Conservation (phyloP, 2,797 vertebrate species). For the Melopsittacus undulatus region DNA sequence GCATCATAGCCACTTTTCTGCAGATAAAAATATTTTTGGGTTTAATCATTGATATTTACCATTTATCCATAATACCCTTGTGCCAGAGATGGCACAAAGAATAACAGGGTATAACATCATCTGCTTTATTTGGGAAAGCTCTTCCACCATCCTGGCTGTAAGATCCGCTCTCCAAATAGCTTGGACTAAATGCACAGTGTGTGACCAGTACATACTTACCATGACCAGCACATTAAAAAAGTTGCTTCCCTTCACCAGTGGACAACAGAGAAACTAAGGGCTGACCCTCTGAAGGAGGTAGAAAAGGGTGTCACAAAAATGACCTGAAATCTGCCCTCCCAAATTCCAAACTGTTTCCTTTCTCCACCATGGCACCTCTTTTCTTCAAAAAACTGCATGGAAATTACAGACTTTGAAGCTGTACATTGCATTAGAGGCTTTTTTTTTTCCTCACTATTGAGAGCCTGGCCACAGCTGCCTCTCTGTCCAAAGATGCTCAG, state of each 20-base stretch:
- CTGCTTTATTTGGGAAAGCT: neutral
- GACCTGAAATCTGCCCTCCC: neutral
- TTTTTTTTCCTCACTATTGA: neutral
- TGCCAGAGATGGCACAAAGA: neutral
- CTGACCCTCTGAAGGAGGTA: neutral
- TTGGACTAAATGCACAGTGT: rapidly evolving
- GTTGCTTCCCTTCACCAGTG: neutral
- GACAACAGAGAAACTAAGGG: neutral
- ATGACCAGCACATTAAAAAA: rapidly evolving
- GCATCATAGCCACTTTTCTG: neutral
- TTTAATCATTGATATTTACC: neutral
- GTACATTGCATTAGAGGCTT: neutral
- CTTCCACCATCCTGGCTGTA: neutral
- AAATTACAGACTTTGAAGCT: neutral
- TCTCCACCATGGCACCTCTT: neutral
- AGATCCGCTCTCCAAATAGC: neutral
- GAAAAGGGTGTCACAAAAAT: neutral
- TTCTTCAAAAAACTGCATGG: neutral
- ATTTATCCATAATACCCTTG: rapidly evolving
- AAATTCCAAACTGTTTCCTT: neutral
- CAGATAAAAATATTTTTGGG: neutral
- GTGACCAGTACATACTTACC: no score
- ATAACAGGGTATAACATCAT: neutral
- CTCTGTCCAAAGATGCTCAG: neutral
- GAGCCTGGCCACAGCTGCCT: neutral